phyloP scores from a whole-genome alignment of 2,888 invertebrate species.

The Pyrrhia umbra region DNA sequence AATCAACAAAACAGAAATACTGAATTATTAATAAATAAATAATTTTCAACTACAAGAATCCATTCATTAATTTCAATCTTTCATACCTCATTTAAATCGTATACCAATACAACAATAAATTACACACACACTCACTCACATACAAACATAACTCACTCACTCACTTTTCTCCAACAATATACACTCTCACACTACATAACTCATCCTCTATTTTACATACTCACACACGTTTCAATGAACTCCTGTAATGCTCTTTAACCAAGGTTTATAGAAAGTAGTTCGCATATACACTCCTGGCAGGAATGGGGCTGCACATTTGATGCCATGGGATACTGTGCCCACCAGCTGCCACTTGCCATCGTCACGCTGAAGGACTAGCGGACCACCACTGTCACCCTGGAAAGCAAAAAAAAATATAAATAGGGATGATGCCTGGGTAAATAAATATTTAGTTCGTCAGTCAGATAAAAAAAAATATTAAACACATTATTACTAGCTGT shows the following conservation, averaged over 20 bases:
- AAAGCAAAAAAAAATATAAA: constrained; percentile 58
- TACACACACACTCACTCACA: constrained; percentile 2
- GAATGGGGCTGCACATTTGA: constrained; percentile 97
- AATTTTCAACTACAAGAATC: background rate
- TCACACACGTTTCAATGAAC: constrained; percentile 89
- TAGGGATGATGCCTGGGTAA: no score
- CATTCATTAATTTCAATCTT: background rate
- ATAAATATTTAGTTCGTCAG: no score
- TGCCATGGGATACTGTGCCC: constrained; percentile 98
- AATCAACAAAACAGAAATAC: background rate
- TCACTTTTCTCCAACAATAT: background rate
- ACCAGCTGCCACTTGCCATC: constrained; percentile 97
- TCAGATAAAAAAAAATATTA: no score
- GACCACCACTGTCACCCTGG: constrained; percentile 98
- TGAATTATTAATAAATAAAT: background rate
- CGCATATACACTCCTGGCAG: constrained; percentile 98
- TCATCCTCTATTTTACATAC: background rate
- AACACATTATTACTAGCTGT: no score
- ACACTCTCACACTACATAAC: constrained; percentile 1
- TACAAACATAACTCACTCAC: background rate
- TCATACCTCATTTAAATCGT: constrained; percentile 3
- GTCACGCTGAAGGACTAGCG: constrained; percentile 94
- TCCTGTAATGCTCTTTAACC: constrained; percentile 96
- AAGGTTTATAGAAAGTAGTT: constrained; percentile 97
- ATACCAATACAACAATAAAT: constrained; percentile 12